Conservation (phyloP, 2,888 invertebrate species). For the Blastobasis adustella region DNA sequence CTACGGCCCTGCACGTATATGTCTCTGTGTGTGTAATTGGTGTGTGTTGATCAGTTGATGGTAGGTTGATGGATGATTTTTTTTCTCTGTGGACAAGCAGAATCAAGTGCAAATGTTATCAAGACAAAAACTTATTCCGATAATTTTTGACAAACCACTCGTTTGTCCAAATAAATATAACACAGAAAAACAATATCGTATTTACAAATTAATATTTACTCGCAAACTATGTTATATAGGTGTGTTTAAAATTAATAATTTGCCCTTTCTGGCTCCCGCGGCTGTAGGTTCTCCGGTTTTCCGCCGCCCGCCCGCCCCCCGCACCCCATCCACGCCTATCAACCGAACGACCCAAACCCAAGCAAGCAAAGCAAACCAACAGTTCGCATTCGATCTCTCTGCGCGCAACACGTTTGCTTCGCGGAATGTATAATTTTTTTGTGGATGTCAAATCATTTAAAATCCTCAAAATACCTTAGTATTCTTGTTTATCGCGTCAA, state of each 20-base stretch:
- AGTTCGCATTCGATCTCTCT: conserved; percentile 76
- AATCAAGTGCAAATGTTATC: conserved; percentile 22
- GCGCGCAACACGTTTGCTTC: conserved; percentile 64
- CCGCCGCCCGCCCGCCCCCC: conserved; percentile 43
- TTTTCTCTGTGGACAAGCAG: conserved; percentile 6
- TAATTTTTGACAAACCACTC: background rate
- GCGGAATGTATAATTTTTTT: conserved; percentile 70
- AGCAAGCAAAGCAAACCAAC: conserved; percentile 58
- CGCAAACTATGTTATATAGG: conserved; percentile 1
- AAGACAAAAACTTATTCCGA: conserved; percentile 23
- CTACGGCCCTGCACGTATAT: no score
- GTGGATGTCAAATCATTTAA: conserved; percentile 67
- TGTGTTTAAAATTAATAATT: conserved; percentile 25
- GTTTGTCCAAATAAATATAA: background rate
- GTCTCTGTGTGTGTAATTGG: no score
- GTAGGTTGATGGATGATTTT: no score
- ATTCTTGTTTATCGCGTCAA: conserved; percentile 43
- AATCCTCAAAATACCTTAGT: conserved; percentile 70
- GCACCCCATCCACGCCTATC: conserved; percentile 27
- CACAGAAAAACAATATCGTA: conserved; percentile 9
- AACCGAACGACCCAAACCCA: conserved; percentile 46
- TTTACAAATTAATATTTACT: conserved; percentile 9
- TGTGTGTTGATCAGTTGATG: no score
- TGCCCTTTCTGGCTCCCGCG: conserved; percentile 52
- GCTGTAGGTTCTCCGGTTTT: conserved; percentile 61